Conservation (phyloP, 2,797 vertebrate species). For the Takifugu ocellatus region DNA sequence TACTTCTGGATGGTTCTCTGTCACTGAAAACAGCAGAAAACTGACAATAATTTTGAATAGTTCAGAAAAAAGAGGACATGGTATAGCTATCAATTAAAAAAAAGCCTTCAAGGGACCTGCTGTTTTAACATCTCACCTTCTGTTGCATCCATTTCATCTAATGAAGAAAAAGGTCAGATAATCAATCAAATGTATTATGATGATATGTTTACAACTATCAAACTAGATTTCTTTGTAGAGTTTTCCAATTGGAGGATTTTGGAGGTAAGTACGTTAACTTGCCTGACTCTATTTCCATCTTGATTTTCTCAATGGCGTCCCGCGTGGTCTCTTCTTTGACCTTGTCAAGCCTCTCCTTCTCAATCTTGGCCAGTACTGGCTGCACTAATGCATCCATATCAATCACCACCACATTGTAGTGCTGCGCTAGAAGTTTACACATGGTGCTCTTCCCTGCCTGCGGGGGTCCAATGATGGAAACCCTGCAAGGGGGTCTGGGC, state of each 20-base stretch:
- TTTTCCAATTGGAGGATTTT: not conserved
- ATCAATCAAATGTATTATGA: not conserved
- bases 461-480: constrained; percentile 82
- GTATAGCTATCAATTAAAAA: not conserved
- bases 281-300: constrained; percentile 57
- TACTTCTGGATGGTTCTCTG: constrained; percentile 83
- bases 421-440: constrained; percentile 76
- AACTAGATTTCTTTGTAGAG: not conserved
- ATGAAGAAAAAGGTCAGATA: constrained; percentile 7
- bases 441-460: constrained; percentile 85
- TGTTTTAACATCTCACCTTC: constrained; percentile 26
- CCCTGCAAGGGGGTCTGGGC: constrained; percentile 84
- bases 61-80: no score
- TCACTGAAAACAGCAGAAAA: constrained; percentile 58
- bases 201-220: not conserved
- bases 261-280: constrained; percentile 18
- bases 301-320: constrained; percentile 72
- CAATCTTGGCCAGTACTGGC: constrained; percentile 51
- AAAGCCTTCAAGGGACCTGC: not conserved
- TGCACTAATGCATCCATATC: constrained; percentile 75
- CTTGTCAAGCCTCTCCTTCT: constrained; percentile 63
- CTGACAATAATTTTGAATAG: not conserved
- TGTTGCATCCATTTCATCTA: constrained; percentile 20
- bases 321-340: constrained; percentile 63
- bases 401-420: constrained; percentile 80